Conservation (phyloP, 2,113 vertebrate species). For the Acanthisitta chloris region DNA sequence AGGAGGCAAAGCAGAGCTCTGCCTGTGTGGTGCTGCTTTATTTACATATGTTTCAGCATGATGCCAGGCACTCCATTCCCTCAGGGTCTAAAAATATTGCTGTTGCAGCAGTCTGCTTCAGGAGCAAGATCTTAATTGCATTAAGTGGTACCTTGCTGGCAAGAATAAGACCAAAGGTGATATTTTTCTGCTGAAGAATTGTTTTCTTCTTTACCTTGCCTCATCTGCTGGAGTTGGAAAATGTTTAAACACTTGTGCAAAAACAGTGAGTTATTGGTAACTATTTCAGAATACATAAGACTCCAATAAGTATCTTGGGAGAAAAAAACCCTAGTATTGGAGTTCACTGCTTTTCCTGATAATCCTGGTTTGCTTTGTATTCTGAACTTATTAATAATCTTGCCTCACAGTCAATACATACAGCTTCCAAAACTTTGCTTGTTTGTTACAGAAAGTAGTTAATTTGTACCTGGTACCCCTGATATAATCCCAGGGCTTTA, state of each 20-base stretch:
- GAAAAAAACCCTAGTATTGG: accelerated
- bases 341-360: background rate
- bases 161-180: background rate
- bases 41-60: background rate
- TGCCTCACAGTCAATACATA: background rate
- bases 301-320: background rate
- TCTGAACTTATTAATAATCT: background rate
- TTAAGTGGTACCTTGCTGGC: background rate
- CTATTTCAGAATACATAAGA: background rate
- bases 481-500: background rate
- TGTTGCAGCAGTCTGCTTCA: background rate
- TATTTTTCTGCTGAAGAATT: background rate
- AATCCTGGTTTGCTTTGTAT: background rate
- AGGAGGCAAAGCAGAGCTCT: background rate
- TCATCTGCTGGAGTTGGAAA: background rate
- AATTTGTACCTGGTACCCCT: background rate
- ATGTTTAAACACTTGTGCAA: background rate
- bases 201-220: background rate
- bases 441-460: background rate
- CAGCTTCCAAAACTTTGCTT: background rate
- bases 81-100: background rate
- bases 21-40: background rate
- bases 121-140: background rate
- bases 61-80: background rate
- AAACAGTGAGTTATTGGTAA: background rate